Evolutionary conservation across 2,113 vertebrate species (phyloP).

Genomic region (Menura novaehollandiae): DNA sequence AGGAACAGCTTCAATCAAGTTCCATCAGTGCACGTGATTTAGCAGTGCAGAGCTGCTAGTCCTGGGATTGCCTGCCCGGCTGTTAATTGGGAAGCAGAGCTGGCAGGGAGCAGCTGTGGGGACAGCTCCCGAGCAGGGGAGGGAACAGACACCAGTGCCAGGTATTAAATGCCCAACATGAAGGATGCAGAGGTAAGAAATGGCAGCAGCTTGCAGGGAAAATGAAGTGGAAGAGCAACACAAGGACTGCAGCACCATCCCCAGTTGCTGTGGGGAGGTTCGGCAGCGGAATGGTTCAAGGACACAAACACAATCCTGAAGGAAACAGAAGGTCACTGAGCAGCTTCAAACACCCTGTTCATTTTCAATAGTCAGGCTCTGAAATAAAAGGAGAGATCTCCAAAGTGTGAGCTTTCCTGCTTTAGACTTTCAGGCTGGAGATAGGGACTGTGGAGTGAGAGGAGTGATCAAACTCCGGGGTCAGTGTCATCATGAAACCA

Average conservation of each 20-base stretch:
- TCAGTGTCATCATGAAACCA: background rate
- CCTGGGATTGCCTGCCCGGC: conserved; percentile 63
- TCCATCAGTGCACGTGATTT: conserved; percentile 73
- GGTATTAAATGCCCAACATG: background rate
- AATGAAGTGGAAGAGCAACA: conserved; percentile 30
- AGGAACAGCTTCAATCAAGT: conserved; percentile 67
- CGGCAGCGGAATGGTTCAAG: conserved; percentile 69
- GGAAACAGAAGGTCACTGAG: conserved; percentile 85
- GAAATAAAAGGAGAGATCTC: conserved; percentile 50
- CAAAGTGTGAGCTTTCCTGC: conserved; percentile 29
- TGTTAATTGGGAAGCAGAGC: conserved; percentile 70
- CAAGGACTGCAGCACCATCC: conserved; percentile 45
- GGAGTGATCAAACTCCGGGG: conserved; percentile 22
- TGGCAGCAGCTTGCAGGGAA: conserved; percentile 21
- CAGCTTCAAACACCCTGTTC: conserved; percentile 83
- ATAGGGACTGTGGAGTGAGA: background rate
- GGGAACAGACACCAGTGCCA: conserved; percentile 27
- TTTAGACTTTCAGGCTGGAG: conserved; percentile 65
- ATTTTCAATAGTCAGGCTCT: conserved; percentile 23
- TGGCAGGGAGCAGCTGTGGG: conserved; percentile 63
- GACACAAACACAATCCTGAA: conserved; percentile 70
- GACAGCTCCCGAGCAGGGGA: conserved; percentile 30
- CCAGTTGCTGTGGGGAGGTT: conserved; percentile 60
- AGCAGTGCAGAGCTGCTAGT: conserved; percentile 60
- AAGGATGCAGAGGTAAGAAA: background rate